These are phyloP conservation scores for Melanostoma scalare DNA, from an alignment of 2,888 invertebrate genomes.

Conservation along the genomic window DNA sequence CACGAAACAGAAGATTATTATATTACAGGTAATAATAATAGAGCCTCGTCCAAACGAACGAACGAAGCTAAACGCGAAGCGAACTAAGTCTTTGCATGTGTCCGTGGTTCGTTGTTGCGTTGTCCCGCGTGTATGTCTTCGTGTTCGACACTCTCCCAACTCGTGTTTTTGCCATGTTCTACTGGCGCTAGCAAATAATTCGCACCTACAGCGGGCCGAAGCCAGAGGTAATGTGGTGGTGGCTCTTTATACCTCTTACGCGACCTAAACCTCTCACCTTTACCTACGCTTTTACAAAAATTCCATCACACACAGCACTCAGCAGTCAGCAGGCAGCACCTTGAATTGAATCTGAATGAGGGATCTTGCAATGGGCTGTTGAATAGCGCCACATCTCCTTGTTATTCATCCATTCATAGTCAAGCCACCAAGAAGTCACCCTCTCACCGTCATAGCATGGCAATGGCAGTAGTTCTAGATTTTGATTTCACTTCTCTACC, in stretches of 20 bases:
- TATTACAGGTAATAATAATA: constrained; percentile 68
- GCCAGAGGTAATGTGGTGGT: neutral
- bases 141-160: constrained; percentile 68
- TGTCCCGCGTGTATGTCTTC: constrained; percentile 9
- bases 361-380: constrained; percentile 55
- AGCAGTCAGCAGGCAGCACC: constrained; percentile 26
- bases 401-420: constrained; percentile 58
- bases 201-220: constrained; percentile 50
- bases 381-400: constrained; percentile 48
- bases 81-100: constrained; percentile 18
- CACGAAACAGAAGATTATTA: constrained; percentile 69
- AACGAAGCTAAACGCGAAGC: constrained; percentile 32
- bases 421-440: constrained; percentile 21
- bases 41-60: constrained; percentile 1
- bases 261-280: constrained; percentile 72
- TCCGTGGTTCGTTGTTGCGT: constrained; percentile 11
- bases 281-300: constrained; percentile 54
- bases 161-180: constrained; percentile 65
- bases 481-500: constrained; percentile 41
- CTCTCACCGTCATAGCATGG: neutral
- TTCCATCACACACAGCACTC: constrained; percentile 48
- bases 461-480: constrained; percentile 40
- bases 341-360: constrained; percentile 37
- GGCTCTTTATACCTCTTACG: constrained; percentile 18
- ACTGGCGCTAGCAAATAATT: constrained; percentile 69